Evolutionary conservation across 2,797 vertebrate genomes (phyloP).

Genomic region (Podarcis lilfordi): DNA sequence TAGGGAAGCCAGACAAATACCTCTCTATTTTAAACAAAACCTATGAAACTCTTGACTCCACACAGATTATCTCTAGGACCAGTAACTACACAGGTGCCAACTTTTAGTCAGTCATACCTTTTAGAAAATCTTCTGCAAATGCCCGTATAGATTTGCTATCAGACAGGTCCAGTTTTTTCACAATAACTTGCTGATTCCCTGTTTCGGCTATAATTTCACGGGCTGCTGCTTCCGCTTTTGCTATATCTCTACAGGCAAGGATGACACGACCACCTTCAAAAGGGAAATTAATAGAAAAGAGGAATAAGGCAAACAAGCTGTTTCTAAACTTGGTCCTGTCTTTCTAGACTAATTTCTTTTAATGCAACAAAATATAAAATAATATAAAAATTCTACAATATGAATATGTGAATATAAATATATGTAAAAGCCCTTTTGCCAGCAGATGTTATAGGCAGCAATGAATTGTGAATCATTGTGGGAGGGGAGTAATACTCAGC

Average conservation of each 20-base stretch:
- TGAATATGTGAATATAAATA: not conserved
- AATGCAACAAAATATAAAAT: not conserved
- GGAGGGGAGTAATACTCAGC: not conserved
- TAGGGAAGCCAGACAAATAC: no score
- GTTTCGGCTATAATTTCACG: constrained; percentile 82
- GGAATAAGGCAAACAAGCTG: not conserved
- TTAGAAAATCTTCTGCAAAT: constrained; percentile 88
- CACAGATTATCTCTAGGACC: not conserved
- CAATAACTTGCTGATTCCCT: constrained; percentile 84
- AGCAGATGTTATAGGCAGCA: not conserved
- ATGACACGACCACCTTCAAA: constrained; percentile 90
- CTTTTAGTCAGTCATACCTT: constrained; percentile 75
- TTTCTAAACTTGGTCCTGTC: not conserved
- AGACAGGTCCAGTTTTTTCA: constrained; percentile 89
- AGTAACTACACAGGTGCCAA: not conserved
- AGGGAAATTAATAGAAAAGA: not conserved
- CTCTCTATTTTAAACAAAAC: not conserved
- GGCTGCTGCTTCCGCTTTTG: constrained; percentile 87
- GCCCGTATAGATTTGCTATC: constrained; percentile 89
- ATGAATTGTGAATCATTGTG: not conserved
- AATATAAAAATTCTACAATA: not conserved
- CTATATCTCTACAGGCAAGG: constrained; percentile 87
- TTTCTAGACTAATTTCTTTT: not conserved
- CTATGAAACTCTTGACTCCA: not conserved
- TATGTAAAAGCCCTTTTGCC: not conserved